Evolutionary conservation across 2,797 vertebrate genomes (phyloP), one percentile per base, ranked within the genome.

Genomic region (Leptodactylus fallax): DNA sequence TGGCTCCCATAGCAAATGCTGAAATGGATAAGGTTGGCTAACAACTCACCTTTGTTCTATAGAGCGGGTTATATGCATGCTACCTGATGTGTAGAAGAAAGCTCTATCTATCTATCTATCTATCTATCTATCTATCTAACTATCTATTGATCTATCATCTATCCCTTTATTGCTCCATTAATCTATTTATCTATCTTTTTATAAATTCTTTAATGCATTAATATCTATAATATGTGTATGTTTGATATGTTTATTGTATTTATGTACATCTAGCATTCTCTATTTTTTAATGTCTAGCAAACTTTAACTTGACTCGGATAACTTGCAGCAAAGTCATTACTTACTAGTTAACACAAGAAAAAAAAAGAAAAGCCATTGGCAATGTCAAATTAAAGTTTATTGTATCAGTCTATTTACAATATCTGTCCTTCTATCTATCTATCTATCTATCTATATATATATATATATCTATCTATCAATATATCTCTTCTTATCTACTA

Each of bases 1-100:
- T 87, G 85, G 85, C 79, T 58, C 47, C 85, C 6, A 81, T 74
- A 72, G 78, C n/a, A 49, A 74, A 19, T 19, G 56, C 19, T 81
- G 79, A 17, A 72, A 61, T 19, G 49, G 49, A 86, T 56, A 45
- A 61, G n/a, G 63, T 47, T 81, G 47, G 65, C 65, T 27, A 14
- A 60, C 53, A 60, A 11, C 19, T 81, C 58, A 81, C 21, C 79
- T 80, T 47, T 80, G 56, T 80, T 61, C 58, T 80, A 47, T 61
- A 17, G 16, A 80, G 69, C 5, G 55, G 14, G 7, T 71, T 56
- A 25, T 45, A 25, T 16, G 36, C 25, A 47, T 17, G 27, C 9
- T 72, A 12, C 1, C 19, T 71, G 17, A 56, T 72, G 9, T 53
- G 49, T 83, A 53, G n/a, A n/a, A n/a, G n/a, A n/a, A n/a, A n/a